Conservation (phyloP, 2,797 vertebrate species). For the Darevskia nairensis region DNA sequence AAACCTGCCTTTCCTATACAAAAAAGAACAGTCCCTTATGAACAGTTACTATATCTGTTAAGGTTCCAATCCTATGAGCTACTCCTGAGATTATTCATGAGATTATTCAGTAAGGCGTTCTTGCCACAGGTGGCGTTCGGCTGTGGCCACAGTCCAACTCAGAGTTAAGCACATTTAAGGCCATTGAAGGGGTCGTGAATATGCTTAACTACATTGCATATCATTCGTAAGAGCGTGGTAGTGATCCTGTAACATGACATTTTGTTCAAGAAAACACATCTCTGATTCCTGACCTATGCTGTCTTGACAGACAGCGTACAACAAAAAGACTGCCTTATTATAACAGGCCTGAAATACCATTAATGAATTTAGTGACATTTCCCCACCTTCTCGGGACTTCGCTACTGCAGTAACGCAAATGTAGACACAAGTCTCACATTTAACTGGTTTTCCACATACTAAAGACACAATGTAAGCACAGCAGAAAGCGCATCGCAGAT, state of each 20-base stretch:
- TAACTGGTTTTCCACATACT: not conserved
- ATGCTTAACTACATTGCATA: not conserved
- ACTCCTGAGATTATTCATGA: not conserved
- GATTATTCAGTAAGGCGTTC: not conserved
- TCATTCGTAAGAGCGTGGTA: not conserved
- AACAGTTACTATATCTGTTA: not conserved
- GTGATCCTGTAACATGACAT: not conserved
- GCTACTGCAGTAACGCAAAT: not conserved
- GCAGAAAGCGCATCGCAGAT: not conserved
- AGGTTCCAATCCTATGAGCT: not conserved
- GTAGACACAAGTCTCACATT: not conserved
- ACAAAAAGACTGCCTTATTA: not conserved
- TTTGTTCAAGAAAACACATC: not conserved
- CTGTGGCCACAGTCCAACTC: no score
- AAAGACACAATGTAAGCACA: not conserved
- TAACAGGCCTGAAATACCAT: not conserved
- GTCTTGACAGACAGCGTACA: no score
- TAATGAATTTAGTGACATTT: not conserved
- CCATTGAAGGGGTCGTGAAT: no score
- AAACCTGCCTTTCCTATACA: not conserved
- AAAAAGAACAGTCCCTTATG: not conserved
- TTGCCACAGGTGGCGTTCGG: not conserved
- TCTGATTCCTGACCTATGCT: not conserved
- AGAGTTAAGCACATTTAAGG: not conserved
- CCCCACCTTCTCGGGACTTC: not conserved